These are phyloP conservation scores for Drosophila burlai DNA, from an alignment of 1,140 invertebrate species.

Conservation along the genomic window DNA sequence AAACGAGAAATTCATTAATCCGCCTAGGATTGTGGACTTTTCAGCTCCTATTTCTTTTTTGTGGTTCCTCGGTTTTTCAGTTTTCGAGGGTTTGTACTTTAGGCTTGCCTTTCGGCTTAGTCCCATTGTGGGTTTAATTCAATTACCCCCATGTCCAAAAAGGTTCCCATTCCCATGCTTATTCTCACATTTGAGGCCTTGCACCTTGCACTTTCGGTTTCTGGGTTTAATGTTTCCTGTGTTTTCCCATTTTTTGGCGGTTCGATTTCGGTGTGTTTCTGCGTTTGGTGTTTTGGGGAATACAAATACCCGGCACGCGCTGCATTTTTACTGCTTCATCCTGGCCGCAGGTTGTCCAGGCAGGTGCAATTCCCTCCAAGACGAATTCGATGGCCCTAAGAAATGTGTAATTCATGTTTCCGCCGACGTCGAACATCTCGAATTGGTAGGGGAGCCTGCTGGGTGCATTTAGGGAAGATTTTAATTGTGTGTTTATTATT, in stretches of 20 bases:
- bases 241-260: constrained; percentile 32
- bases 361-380: constrained; percentile 65
- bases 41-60: constrained; percentile 40
- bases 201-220: constrained; percentile 73
- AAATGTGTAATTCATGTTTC: constrained; percentile 81
- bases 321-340: constrained; percentile 83
- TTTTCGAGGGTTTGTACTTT: constrained; percentile 27
- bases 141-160: constrained; percentile 40
- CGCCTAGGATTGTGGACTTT: constrained; percentile 47
- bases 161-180: constrained; percentile 21
- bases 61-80: constrained; percentile 10
- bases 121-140: constrained; percentile 58
- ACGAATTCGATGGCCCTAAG: constrained; percentile 51
- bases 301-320: constrained; percentile 63
- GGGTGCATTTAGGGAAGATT: constrained; percentile 15
- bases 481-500: constrained; percentile 40
- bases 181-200: constrained; percentile 52
- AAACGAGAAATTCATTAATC: constrained; percentile 76
- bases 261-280: constrained; percentile 14
- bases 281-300: constrained; percentile 47
- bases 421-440: constrained; percentile 28
- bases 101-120: constrained; percentile 50
- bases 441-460: constrained; percentile 2
- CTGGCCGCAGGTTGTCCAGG: constrained; percentile 50
- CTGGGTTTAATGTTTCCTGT: constrained; percentile 45